phyloP scores from a whole-genome alignment of 2,888 invertebrate species.

The Drosophila nigricruria region DNA sequence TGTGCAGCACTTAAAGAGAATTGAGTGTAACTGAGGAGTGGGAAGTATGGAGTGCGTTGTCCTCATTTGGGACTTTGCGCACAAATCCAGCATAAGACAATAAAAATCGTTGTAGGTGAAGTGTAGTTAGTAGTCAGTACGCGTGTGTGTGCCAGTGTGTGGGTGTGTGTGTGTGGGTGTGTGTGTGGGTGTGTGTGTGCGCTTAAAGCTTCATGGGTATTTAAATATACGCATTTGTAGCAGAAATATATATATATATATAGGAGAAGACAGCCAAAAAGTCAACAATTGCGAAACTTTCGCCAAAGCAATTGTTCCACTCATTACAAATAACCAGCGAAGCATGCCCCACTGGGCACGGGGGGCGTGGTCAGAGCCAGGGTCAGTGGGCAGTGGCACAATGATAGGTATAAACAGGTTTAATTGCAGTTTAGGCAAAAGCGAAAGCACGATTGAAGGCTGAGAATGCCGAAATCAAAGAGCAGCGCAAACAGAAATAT shows the following conservation, averaged over 20 bases:
- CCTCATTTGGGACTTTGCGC: slow-evolving; percentile 72
- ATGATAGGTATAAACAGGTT: slow-evolving; percentile 49
- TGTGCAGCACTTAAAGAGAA: slow-evolving; percentile 77
- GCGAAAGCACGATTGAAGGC: slow-evolving; percentile 7
- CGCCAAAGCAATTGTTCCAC: slow-evolving; percentile 32
- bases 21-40: slow-evolving; percentile 63
- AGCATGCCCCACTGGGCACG: slow-evolving; percentile 11
- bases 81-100: slow-evolving; percentile 75
- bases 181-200: slow-evolving; percentile 3
- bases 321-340: slow-evolving; percentile 17
- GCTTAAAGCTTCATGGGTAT: slow-evolving; percentile 55
- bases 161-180: slow-evolving; percentile 9
- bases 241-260: slow-evolving; percentile 14
- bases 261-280: slow-evolving; percentile 19
- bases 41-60: slow-evolving; percentile 73
- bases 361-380: slow-evolving; percentile 11
- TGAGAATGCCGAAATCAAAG: slow-evolving; percentile 15
- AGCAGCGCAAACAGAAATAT: slow-evolving; percentile 14
- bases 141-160: slow-evolving; percentile 4
- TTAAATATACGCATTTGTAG: slow-evolving; percentile 30
- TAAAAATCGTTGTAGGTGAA: slow-evolving; percentile 57
- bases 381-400: slow-evolving; percentile 20
- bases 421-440: slow-evolving; percentile 53
- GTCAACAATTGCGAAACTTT: slow-evolving; percentile 34
- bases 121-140: slow-evolving; percentile 36